Evolutionary conservation across 2,797 vertebrate genomes (phyloP).

Genomic region (Sylvia borin): DNA sequence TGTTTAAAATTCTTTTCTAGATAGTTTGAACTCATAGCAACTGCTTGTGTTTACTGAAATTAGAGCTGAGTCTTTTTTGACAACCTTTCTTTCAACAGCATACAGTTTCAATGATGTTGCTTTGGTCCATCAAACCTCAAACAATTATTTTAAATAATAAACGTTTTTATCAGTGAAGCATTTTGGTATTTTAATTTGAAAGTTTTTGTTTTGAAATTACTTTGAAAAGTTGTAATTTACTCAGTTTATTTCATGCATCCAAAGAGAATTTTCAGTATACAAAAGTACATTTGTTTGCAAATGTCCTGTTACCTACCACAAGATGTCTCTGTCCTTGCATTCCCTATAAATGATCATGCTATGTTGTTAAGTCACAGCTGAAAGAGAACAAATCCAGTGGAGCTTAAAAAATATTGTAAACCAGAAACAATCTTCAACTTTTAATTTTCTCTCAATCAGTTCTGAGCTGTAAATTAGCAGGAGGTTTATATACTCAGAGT

Average conservation of each 20-base stretch:
- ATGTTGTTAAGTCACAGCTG: neutral
- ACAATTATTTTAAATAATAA: neutral
- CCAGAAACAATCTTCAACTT: neutral
- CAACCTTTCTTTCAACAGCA: neutral
- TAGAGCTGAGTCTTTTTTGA: neutral
- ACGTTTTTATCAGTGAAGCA: neutral
- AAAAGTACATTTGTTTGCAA: neutral
- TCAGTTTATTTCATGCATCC: neutral
- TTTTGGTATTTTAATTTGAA: neutral
- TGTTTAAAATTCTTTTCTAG: neutral
- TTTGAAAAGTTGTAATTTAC: neutral
- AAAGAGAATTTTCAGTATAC: neutral
- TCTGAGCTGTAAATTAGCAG: neutral
- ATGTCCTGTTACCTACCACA: neutral
- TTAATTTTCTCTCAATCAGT: neutral
- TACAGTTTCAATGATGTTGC: neutral
- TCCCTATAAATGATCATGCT: neutral
- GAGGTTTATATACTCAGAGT: neutral
- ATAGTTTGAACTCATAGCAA: neutral
- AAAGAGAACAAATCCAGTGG: neutral
- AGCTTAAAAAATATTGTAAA: neutral
- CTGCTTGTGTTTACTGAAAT: neutral
- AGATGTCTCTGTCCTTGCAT: constrained; percentile 38
- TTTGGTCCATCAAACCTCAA: neutral
- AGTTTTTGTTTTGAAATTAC: neutral